phyloP scores from a whole-genome alignment of 2,888 invertebrate species.

The Phortica okadai region DNA sequence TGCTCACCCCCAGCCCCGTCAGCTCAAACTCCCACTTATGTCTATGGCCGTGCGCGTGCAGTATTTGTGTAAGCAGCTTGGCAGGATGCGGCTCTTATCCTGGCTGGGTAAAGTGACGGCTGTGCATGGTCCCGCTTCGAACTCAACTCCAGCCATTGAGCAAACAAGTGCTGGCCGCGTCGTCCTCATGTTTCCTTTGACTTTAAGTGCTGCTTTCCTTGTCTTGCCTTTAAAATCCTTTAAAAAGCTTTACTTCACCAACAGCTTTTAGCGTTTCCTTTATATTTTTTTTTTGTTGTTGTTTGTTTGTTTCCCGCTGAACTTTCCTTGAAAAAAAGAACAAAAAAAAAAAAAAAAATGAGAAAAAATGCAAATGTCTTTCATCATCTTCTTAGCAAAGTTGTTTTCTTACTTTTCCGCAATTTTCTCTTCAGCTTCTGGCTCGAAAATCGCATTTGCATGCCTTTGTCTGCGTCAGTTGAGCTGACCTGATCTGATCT shows the following conservation, averaged over 20 bases:
- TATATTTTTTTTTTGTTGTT: background rate
- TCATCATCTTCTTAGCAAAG: slow-evolving; percentile 67
- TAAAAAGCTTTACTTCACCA: slow-evolving; percentile 63
- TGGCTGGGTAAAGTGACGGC: slow-evolving; percentile 62
- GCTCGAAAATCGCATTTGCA: slow-evolving; percentile 61
- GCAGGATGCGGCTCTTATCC: slow-evolving; percentile 1
- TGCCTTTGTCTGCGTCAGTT: slow-evolving; percentile 60
- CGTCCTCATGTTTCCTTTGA: slow-evolving; percentile 38
- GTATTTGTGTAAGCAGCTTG: slow-evolving; percentile 59
- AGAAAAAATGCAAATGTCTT: slow-evolving; percentile 60
- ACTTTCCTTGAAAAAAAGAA: background rate
- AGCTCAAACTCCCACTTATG: no score
- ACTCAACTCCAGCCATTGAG: slow-evolving; percentile 36
- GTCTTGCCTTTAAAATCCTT: slow-evolving; percentile 59
- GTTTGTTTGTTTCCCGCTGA: background rate
- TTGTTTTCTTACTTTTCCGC: slow-evolving; percentile 58
- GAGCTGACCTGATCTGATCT: slow-evolving; percentile 51
- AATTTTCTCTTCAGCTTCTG: background rate
- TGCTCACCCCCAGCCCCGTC: no score
- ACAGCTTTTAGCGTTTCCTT: slow-evolving; percentile 25
- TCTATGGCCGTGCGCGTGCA: background rate
- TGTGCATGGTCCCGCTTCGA: slow-evolving; percentile 48
- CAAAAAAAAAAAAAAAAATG: slow-evolving; percentile 16
- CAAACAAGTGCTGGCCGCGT: slow-evolving; percentile 51
- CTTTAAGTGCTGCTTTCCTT: slow-evolving; percentile 52